phyloP scores from a whole-genome alignment of 1,140 invertebrate genomes.

The Nomia melanderi region DNA sequence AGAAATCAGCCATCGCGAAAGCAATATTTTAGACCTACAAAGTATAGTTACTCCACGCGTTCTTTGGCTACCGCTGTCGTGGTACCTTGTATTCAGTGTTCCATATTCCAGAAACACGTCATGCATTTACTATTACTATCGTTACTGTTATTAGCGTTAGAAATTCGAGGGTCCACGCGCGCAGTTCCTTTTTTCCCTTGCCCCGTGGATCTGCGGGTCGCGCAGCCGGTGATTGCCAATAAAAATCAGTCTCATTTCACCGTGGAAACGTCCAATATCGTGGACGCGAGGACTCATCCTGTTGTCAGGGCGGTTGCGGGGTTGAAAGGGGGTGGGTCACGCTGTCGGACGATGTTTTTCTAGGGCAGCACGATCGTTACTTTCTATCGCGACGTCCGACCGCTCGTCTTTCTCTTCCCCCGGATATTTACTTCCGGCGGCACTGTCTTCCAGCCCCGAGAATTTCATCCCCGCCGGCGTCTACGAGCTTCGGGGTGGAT shows the following conservation, averaged over 20 bases:
- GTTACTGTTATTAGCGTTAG: too few relatives aligned
- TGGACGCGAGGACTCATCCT: neutral
- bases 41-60: too few relatives aligned
- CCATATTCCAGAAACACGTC: too few relatives aligned
- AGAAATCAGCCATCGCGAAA: too few relatives aligned
- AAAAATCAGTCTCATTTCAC: conserved; percentile 34
- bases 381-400: conserved; percentile 50
- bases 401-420: conserved; percentile 20
- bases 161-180: too few relatives aligned
- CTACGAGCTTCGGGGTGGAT: conserved; percentile 46
- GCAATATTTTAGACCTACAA: too few relatives aligned
- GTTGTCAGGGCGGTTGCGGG: neutral
- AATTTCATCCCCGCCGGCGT: conserved; percentile 49
- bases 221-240: conserved; percentile 14
- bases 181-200: too few relatives aligned
- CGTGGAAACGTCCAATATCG: conserved; percentile 3
- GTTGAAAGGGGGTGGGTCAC: neutral
- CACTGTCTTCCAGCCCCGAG: conserved; percentile 38
- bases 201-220: neutral
- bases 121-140: too few relatives aligned
- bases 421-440: conserved; percentile 57
- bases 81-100: too few relatives aligned
- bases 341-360: conserved; percentile 55
- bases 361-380: conserved; percentile 56
- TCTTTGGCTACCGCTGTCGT: too few relatives aligned